phyloP scores from a whole-genome alignment of 1,140 invertebrate species.

The Hypsibius dujardini region DNA sequence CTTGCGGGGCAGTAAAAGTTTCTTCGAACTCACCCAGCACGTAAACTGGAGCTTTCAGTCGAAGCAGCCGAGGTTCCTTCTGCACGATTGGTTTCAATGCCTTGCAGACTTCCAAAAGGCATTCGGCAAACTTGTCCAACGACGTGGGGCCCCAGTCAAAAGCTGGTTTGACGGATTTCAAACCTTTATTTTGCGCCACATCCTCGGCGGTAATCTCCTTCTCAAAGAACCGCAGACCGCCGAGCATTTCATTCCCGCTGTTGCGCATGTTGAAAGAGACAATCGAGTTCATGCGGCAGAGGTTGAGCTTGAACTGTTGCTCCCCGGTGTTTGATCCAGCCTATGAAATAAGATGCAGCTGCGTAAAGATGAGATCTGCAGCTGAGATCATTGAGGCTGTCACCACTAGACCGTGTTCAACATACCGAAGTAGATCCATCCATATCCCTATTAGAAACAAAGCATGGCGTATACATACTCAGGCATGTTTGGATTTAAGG shows the following conservation, averaged over 20 bases:
- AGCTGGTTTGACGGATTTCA: conserved; percentile 25
- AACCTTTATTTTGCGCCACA: conserved; percentile 18
- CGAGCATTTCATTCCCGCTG: conserved; percentile 32
- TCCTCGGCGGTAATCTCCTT: conserved; percentile 29
- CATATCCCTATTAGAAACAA: not conserved
- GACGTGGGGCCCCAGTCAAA: conserved; percentile 32
- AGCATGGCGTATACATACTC: too few species aligned
- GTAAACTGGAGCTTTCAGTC: conserved; percentile 38
- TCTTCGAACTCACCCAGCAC: conserved; percentile 34
- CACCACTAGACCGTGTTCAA: not conserved
- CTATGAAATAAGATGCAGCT: not conserved
- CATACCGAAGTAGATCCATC: conserved; percentile 17
- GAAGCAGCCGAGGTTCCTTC: conserved; percentile 36
- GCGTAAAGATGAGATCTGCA: too few species aligned
- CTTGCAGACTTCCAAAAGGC: conserved; percentile 11
- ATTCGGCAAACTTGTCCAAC: conserved; percentile 11
- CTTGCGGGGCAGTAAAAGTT: too few species aligned
- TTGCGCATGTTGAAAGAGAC: conserved; percentile 16
- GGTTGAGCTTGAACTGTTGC: conserved; percentile 8
- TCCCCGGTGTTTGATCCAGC: not conserved
- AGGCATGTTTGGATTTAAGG: too few species aligned
- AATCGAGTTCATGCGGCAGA: conserved; percentile 10
- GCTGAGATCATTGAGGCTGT: too few species aligned
- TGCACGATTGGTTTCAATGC: conserved; percentile 22
- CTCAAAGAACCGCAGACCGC: conserved; percentile 35